Percentiles rank a stretch among this genome's conserved stretches.
These are phyloP conservation scores for Neuroterus valhalla DNA, from an alignment of 1,140 invertebrate genomes.

Conservation along the genomic window DNA sequence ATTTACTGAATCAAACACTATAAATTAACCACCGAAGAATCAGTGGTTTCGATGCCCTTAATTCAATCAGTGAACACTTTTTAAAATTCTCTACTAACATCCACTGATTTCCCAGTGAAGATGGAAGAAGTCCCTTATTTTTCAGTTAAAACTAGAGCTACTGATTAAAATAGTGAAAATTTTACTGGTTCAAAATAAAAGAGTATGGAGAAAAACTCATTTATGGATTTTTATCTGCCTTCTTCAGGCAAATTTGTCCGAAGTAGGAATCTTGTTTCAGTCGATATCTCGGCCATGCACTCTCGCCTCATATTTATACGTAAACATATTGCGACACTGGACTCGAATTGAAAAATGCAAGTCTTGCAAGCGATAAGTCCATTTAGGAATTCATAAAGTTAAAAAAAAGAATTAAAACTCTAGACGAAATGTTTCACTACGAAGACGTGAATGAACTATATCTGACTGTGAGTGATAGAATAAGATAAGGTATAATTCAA, in stretches of 20 bases:
- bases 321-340: conserved; percentile 46
- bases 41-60: too few species aligned
- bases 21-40: too few species aligned
- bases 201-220: too few species aligned
- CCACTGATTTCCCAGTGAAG: too few species aligned
- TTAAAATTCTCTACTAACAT: too few species aligned
- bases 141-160: too few species aligned
- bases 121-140: too few species aligned
- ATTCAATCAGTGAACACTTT: too few species aligned
- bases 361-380: conserved; percentile 24
- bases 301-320: conserved; percentile 43
- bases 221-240: too few species aligned
- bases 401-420: background rate
- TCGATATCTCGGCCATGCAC: conserved; percentile 35
- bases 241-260: conserved; percentile 6
- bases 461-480: background rate
- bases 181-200: too few species aligned
- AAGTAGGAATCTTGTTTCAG: conserved; percentile 4
- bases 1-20: too few species aligned
- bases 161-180: too few species aligned
- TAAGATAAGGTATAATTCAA: conserved; percentile 1
- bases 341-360: conserved; percentile 35
- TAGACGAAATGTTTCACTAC: conserved; percentile 2
- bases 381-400: conserved; percentile 22
- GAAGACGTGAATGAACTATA: conserved; percentile 20